Percentiles rank a stretch among this genome's conserved stretches.
Conservation (phyloP, 2,888 invertebrate species). For the Luffia ferchaultella region DNA sequence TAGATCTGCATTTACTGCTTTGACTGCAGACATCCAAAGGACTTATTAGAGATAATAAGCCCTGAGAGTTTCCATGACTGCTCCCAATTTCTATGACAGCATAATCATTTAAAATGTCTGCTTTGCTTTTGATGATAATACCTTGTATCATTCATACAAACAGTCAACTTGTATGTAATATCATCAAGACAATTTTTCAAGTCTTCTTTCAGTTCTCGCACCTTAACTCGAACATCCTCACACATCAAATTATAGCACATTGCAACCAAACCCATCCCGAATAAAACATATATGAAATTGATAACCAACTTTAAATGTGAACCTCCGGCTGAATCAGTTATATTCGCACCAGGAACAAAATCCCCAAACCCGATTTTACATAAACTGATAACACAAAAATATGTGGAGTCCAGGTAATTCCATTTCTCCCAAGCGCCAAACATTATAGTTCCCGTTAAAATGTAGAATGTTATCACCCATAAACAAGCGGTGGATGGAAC, state of each 20-base stretch:
- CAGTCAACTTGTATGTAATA: conserved; percentile 73
- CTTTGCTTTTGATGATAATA: conserved; percentile 56
- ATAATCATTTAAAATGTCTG: conserved; percentile 41
- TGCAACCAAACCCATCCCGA: conserved; percentile 87
- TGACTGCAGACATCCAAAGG: too few relatives aligned
- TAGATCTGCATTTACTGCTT: too few relatives aligned
- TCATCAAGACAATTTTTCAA: conserved; percentile 81
- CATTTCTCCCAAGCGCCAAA: conserved; percentile 91
- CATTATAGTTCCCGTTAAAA: conserved; percentile 85
- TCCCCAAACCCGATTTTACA: conserved; percentile 93
- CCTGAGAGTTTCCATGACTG: too few relatives aligned
- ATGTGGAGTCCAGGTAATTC: conserved; percentile 86
- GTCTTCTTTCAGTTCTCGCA: conserved; percentile 79
- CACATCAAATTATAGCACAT: conserved; percentile 93
- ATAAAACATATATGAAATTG: conserved; percentile 85
- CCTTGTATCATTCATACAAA: conserved; percentile 68
- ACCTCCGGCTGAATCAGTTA: conserved; percentile 72
- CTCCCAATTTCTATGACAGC: too few relatives aligned
- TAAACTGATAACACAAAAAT: conserved; percentile 89
- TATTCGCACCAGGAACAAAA: conserved; percentile 85
- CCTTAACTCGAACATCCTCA: conserved; percentile 84
- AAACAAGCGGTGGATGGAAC: conserved; percentile 90
- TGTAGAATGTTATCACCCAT: conserved; percentile 88
- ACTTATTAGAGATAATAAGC: too few relatives aligned
- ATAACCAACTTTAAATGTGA: conserved; percentile 87